Evolutionary conservation across 2,888 invertebrate species (phyloP).

Genomic region (Muscina levida): DNA sequence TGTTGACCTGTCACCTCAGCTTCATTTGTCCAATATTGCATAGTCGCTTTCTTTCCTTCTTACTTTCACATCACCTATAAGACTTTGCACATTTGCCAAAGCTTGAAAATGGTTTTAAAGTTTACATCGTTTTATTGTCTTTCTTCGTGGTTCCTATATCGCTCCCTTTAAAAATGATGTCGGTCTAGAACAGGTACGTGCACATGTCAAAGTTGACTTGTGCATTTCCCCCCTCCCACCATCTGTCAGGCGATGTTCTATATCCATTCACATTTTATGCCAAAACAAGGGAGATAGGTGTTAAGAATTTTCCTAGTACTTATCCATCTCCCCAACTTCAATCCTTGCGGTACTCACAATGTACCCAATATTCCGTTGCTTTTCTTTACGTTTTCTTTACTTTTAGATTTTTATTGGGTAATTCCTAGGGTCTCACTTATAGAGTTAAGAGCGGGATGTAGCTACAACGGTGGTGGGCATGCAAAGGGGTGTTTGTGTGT

Average conservation of each 20-base stretch:
- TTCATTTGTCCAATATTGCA: constrained; percentile 11
- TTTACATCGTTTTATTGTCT: constrained; percentile 26
- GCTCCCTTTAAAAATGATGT: constrained; percentile 42
- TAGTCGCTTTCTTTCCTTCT: too few species aligned
- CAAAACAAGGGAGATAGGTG: neutral
- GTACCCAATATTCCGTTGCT: constrained; percentile 20
- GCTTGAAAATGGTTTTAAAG: constrained; percentile 48
- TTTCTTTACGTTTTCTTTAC: constrained; percentile 32
- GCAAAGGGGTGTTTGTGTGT: constrained; percentile 41
- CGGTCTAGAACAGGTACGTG: constrained; percentile 56
- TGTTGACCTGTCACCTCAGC: constrained; percentile 6
- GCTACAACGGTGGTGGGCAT: neutral
- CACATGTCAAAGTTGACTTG: constrained; percentile 50
- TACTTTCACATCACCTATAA: too few species aligned
- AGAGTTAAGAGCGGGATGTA: too few species aligned
- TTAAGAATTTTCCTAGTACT: too few species aligned
- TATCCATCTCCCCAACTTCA: too few species aligned
- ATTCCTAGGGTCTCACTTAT: neutral
- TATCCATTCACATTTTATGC: neutral
- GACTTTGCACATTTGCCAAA: constrained; percentile 29
- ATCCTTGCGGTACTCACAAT: too few species aligned
- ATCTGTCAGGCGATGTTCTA: neutral
- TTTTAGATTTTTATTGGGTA: constrained; percentile 10
- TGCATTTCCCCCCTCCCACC: neutral
- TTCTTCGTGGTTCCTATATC: neutral